These are phyloP conservation scores for Ranitomeya imitator DNA, from an alignment of 2,113 vertebrate genomes.

Conservation along the genomic window DNA sequence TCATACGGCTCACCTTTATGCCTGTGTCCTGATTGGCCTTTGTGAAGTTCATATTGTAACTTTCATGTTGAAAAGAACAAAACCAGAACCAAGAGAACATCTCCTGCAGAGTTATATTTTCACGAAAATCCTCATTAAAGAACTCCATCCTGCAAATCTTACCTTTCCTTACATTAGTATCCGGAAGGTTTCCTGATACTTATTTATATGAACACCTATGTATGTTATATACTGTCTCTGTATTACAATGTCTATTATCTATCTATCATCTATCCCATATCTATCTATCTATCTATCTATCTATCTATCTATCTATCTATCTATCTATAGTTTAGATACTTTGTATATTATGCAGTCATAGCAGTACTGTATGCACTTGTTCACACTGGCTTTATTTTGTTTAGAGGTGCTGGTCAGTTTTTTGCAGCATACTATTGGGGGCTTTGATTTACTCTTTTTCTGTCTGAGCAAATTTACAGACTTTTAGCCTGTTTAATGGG, in stretches of 20 bases:
- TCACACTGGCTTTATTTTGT: too few relatives aligned
- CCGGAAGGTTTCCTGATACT: background rate
- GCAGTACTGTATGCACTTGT: too few relatives aligned
- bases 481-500: too few relatives aligned
- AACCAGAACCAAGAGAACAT: background rate
- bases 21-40: background rate
- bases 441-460: too few relatives aligned
- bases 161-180: background rate
- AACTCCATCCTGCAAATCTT: background rate
- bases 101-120: background rate
- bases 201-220: background rate
- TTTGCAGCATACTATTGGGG: too few relatives aligned
- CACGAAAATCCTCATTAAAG: background rate
- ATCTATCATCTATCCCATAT: background rate
- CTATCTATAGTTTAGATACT: background rate
- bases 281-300: background rate
- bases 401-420: too few relatives aligned
- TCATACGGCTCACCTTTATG: background rate
- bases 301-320: background rate
- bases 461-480: too few relatives aligned
- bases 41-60: constrained; percentile 4
- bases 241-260: background rate
- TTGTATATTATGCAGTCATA: too few relatives aligned
- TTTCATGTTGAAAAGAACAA: background rate
- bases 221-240: background rate